Evolutionary conservation across 2,797 vertebrate genomes (phyloP), one percentile per base, ranked within the genome.

Genomic region (Neomorphus geoffroyi): DNA sequence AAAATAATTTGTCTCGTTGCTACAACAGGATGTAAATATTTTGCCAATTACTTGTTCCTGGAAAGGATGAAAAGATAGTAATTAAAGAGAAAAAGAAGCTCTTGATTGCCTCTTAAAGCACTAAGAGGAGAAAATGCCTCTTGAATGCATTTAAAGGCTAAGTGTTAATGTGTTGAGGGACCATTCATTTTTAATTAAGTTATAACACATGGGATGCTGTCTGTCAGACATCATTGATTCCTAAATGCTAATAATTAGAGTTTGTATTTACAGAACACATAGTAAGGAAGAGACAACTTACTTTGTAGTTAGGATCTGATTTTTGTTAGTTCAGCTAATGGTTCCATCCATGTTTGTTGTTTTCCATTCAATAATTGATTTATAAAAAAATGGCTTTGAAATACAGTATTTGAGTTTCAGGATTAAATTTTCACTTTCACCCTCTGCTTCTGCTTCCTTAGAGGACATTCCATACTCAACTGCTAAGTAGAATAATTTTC

Each of bases 81-180:
- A 94, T 92, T 95, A 91, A 86, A 90, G 72, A 67, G 30, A 74
- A 91, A 91, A 92, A 91, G 26, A 26, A 86, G 30, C 33, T 83
- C 50, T 93, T 90, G 57, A 92, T 86, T 90, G 61, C 80, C 48
- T 93, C 86, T 93, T 72, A 66, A 43, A 80, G 15, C 35, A 41
- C 39, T 71, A 64, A 64, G 54, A 79, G 35, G 60, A 88, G 45
- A 85, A 89, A 92, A 92, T 73, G 33, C 28, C 67, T 85, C 79
- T 67, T 80, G 60, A 77, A 80, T 70, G 7, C 57, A 54, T 64
- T 92, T 89, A 67, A 93, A 95, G 37, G 21, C 74, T 87, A 88
- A 45, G 26, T 67, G 46, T 83, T 83, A 93, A 45, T 41, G 19
- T 57, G 72, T 78, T 67, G 78, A 86, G 80, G 27, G 50, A 77